phyloP scores from a whole-genome alignment of 2,888 invertebrate genomes.

The Ischnura elegans region DNA sequence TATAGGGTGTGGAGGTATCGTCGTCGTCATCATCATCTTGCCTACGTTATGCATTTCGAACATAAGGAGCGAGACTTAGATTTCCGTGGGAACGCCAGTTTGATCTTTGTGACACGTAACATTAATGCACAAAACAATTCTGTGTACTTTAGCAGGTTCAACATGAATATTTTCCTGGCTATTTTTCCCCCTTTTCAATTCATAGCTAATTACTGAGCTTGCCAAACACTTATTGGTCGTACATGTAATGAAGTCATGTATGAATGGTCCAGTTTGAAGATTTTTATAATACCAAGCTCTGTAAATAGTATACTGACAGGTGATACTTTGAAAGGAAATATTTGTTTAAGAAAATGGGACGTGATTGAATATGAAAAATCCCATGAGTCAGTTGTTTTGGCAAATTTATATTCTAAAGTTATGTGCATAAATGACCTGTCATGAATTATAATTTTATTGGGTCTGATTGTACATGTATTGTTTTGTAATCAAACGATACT shows the following conservation, averaged over 20 bases:
- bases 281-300: conserved; percentile 25
- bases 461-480: conserved; percentile 41
- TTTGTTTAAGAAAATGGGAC: conserved; percentile 23
- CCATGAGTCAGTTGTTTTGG: conserved; percentile 44
- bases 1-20: conserved; percentile 56
- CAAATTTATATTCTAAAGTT: conserved; percentile 48
- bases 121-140: conserved; percentile 39
- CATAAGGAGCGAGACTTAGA: neutral
- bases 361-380: conserved; percentile 30
- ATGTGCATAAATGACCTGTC: conserved; percentile 31
- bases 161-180: neutral
- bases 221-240: neutral
- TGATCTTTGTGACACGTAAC: conserved; percentile 25
- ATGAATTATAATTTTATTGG: neutral
- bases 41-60: conserved; percentile 23
- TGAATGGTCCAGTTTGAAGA: conserved; percentile 19
- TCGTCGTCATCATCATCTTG: conserved; percentile 23
- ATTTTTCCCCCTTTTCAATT: neutral
- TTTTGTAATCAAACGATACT: conserved; percentile 20
- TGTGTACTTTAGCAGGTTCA: conserved; percentile 41
- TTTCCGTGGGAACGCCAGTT: conserved; percentile 39
- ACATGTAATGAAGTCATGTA: neutral
- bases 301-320: neutral
- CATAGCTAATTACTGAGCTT: conserved; percentile 17
- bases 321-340: conserved; percentile 2